Evolutionary conservation across 2,113 vertebrate genomes (phyloP), one percentile per base, ranked within the genome.

Genomic region (Nothobranchius furzeri): DNA sequence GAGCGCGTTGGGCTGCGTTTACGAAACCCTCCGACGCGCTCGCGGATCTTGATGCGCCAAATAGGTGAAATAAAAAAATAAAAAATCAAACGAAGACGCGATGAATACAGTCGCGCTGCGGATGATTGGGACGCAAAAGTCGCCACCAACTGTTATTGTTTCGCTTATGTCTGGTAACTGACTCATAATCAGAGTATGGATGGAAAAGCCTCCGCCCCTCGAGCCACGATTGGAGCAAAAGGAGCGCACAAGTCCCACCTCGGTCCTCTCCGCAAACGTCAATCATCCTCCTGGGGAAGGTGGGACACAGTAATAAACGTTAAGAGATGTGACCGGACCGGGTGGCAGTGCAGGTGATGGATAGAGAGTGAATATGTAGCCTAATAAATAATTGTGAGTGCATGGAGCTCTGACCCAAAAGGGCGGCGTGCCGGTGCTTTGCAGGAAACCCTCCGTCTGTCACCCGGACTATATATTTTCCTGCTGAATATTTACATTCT

Each of bases 91-190:
- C 13, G 9, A 42, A 56, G 12, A 25, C 53, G 45, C 81, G 45
- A 73, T n/a, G 48, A 70, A 49, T 54, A 60, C 50, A 86, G 71
- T 85, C 82, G 81, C 73, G 78, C 15, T 64, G 70, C 51, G 58
- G 65, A 76, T 77, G 72, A 71, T 78, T 79, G 25, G 68, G 79
- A 59, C 87, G 89, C 86, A 87, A 90, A 91, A 89, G 11, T 89
- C 20, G 71, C 63, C 82, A 87, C 82, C 83, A 87, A 89, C 53
- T 88, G 90, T 92, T 93, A 89, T 91, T 92, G 90, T 92, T 92
- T 92, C 83, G 94, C 93, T 91, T 90, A 73, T 88, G 92, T 93
- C 91, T 92, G 92, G 91, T 90, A 92, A 95, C 89, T 88, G 89
- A 93, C 86, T 94, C 94, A 90, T 91, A 91, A 92, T 91, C 89